Evolutionary conservation across 2,888 invertebrate species (phyloP).

Genomic region (Philereme transversata): DNA sequence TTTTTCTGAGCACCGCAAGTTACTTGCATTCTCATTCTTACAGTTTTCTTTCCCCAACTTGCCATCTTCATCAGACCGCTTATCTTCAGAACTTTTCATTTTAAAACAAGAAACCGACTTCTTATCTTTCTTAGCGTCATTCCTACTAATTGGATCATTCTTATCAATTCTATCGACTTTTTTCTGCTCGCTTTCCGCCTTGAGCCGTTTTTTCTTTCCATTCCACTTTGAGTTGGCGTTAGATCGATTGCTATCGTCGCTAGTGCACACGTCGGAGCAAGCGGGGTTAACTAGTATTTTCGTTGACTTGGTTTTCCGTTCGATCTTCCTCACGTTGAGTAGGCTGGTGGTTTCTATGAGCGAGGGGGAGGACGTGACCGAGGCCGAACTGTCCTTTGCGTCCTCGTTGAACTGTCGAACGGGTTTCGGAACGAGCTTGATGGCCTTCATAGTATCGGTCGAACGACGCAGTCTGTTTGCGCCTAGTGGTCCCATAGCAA

Average conservation of each 20-base stretch:
- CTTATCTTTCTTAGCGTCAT: slow-evolving; percentile 69
- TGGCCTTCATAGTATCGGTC: slow-evolving; percentile 64
- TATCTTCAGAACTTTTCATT: slow-evolving; percentile 74
- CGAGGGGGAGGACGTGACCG: slow-evolving; percentile 65
- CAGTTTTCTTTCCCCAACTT: slow-evolving; percentile 72
- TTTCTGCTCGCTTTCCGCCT: slow-evolving; percentile 56
- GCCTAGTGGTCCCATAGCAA: slow-evolving; percentile 82
- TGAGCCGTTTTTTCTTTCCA: slow-evolving; percentile 77
- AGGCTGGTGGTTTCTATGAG: slow-evolving; percentile 67
- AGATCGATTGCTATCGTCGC: slow-evolving; percentile 73
- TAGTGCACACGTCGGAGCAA: slow-evolving; percentile 71
- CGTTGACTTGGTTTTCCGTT: slow-evolving; percentile 76
- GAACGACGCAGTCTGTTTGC: slow-evolving; percentile 71
- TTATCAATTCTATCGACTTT: slow-evolving; percentile 60
- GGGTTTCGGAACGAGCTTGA: slow-evolving; percentile 62
- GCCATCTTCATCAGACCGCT: slow-evolving; percentile 67
- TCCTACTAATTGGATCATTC: slow-evolving; percentile 66
- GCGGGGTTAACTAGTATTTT: slow-evolving; percentile 79
- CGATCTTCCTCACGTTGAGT: slow-evolving; percentile 74
- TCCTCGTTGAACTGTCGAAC: slow-evolving; percentile 61
- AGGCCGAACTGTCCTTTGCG: slow-evolving; percentile 61
- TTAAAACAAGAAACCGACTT: slow-evolving; percentile 79
- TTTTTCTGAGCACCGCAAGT: slow-evolving; percentile 63
- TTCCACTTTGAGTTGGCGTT: slow-evolving; percentile 72
- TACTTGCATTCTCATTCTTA: slow-evolving; percentile 73